Conservation (phyloP, 1,140 invertebrate species). For the Aphelenchoides fujianensis region DNA sequence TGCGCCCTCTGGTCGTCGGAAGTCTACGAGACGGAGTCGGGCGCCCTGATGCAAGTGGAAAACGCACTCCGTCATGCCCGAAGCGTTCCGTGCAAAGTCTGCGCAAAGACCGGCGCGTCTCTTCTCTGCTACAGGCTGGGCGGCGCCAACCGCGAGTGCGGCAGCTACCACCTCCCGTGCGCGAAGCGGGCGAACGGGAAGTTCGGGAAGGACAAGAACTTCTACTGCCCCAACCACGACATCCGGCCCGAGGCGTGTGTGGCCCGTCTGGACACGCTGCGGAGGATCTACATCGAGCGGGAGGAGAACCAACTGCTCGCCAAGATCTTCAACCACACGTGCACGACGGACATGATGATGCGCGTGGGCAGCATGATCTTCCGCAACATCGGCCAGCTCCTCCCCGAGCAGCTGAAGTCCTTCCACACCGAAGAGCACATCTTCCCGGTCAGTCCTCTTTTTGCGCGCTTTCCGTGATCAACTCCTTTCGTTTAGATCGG, state of each 20-base stretch:
- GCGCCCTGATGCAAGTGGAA: constrained; percentile 91
- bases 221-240: constrained; percentile 75
- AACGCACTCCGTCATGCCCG: constrained; percentile 78
- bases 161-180: constrained; percentile 39
- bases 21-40: constrained; percentile 92
- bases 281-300: constrained; percentile 88
- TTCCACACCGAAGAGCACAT: constrained; percentile 92
- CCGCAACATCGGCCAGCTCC: constrained; percentile 87
- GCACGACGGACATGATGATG: constrained; percentile 67
- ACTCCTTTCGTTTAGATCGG: constrained; percentile 55
- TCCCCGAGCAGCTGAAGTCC: constrained; percentile 88
- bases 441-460: constrained; percentile 81
- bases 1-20: constrained; percentile 97
- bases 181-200: constrained; percentile 36
- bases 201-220: constrained; percentile 67
- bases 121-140: constrained; percentile 72
- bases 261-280: constrained; percentile 76
- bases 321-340: constrained; percentile 62
- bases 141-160: constrained; percentile 29
- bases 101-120: constrained; percentile 76
- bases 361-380: constrained; percentile 92
- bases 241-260: constrained; percentile 69
- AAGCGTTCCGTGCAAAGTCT: constrained; percentile 72
- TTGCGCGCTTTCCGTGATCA: constrained; percentile 24
- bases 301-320: constrained; percentile 86